Evolutionary conservation across 1,140 invertebrate species (phyloP).

Genomic region (Euschistus heros): DNA sequence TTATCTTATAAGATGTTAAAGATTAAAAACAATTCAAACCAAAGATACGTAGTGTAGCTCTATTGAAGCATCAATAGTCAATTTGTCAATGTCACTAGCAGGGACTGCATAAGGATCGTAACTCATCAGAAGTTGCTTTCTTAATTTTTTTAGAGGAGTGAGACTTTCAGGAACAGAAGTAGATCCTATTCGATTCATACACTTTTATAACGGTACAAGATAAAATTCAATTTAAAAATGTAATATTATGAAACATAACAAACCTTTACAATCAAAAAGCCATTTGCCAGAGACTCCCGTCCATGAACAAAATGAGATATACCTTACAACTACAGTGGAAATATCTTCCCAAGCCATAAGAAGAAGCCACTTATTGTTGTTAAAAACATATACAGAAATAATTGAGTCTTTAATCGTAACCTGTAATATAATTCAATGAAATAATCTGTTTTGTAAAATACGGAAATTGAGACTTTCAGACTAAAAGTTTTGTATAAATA

Average conservation of each 20-base stretch:
- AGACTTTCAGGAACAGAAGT: background rate
- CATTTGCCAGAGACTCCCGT: conserved; percentile 1
- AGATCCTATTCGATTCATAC: background rate
- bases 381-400: no score
- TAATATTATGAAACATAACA: background rate
- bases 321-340: background rate
- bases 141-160: background rate
- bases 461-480: no score
- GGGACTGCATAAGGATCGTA: background rate
- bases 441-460: no score
- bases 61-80: background rate
- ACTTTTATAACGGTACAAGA: no score
- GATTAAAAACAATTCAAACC: background rate
- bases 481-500: no score
- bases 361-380: no score
- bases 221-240: no score
- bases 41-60: background rate
- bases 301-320: conserved; percentile 21
- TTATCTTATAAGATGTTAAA: no score
- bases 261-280: conserved; percentile 20
- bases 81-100: background rate
- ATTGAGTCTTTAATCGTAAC: no score
- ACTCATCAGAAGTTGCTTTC: background rate
- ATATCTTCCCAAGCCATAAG: conserved; percentile 2
- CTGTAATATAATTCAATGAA: no score